Evolutionary conservation across 2,113 vertebrate species (phyloP).

Genomic region (Hyperoodon ampullatus): DNA sequence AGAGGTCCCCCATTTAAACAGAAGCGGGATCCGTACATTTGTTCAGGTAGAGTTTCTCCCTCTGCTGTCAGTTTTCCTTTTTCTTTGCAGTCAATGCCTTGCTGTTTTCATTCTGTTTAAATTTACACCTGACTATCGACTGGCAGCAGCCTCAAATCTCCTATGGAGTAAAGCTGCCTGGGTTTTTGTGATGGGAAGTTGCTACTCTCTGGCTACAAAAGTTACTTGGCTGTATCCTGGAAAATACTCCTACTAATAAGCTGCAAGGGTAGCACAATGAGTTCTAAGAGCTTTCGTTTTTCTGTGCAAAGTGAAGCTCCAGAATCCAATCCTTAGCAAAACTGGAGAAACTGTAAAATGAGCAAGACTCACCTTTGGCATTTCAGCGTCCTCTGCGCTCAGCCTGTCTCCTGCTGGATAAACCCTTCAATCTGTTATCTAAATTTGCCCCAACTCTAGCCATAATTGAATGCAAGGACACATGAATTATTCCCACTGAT

Average conservation of each 20-base stretch:
- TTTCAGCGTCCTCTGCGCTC: not conserved
- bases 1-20: not conserved
- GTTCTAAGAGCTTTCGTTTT: slow-evolving; percentile 44
- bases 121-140: not conserved
- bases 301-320: slow-evolving; percentile 16
- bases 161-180: not conserved
- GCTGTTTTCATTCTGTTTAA: not conserved
- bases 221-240: not conserved
- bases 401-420: not conserved
- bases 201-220: not conserved
- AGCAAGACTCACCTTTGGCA: not conserved
- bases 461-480: not conserved
- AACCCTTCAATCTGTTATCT: not conserved
- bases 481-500: not conserved
- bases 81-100: not conserved
- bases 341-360: not conserved
- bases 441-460: not conserved
- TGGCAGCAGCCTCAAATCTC: not conserved
- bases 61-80: not conserved
- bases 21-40: not conserved
- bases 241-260: not conserved
- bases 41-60: not conserved
- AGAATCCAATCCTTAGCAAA: not conserved
- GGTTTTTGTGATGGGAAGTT: not conserved
- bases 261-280: not conserved